These are phyloP conservation scores for Gonatopus flavifemur DNA, from an alignment of 1,140 invertebrate species.

Conservation along the genomic window DNA sequence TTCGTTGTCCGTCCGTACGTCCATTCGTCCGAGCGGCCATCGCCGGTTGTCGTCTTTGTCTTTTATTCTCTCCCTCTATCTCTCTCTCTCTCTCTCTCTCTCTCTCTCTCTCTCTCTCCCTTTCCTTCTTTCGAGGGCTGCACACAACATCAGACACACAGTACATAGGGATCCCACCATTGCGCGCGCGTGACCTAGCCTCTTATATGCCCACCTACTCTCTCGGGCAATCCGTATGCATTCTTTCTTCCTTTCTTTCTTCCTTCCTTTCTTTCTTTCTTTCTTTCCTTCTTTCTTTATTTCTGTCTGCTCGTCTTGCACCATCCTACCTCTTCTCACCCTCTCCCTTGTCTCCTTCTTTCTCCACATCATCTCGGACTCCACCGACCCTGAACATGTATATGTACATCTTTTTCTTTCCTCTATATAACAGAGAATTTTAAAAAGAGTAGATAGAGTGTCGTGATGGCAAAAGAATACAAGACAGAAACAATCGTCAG, in stretches of 20 bases:
- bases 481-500: conserved; percentile 19
- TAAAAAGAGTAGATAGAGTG: too few species aligned
- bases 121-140: too few species aligned
- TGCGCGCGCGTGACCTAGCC: conserved; percentile 19
- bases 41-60: conserved; percentile 28
- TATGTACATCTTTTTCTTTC: not conserved
- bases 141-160: too few species aligned
- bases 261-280: conserved; percentile 14
- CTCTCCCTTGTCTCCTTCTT: conserved; percentile 5
- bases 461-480: conserved; percentile 18
- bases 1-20: too few species aligned
- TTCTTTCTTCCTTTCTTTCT: conserved; percentile 31
- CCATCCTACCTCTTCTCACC: conserved; percentile 11
- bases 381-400: not conserved
- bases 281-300: conserved; percentile 15
- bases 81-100: too few species aligned
- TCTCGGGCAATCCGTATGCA: conserved; percentile 41
- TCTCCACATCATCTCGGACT: conserved; percentile 3
- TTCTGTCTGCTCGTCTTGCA: too few species aligned
- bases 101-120: too few species aligned
- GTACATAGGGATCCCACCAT: conserved; percentile 35
- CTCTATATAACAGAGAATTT: conserved; percentile 3
- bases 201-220: conserved; percentile 38
- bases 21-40: conserved; percentile 18
- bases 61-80: too few species aligned